phyloP scores from a whole-genome alignment of 1,140 invertebrate species.

The Drosophila obscura region DNA sequence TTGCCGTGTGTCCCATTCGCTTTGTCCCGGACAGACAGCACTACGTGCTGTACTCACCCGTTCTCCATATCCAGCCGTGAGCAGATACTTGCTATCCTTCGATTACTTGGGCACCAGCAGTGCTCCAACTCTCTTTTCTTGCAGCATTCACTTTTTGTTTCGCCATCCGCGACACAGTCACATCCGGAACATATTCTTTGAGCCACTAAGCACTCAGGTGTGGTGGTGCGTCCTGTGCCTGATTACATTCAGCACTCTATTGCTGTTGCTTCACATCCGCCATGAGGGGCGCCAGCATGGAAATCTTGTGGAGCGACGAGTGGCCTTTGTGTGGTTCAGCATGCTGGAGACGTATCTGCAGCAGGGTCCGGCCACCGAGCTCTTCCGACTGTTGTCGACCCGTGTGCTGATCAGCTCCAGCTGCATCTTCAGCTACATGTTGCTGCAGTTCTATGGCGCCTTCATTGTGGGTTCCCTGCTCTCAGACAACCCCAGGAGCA shows the following conservation, averaged over 20 bases:
- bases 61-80: slow-evolving; percentile 83
- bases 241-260: slow-evolving; percentile 45
- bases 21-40: slow-evolving; percentile 83
- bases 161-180: slow-evolving; percentile 85
- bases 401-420: slow-evolving; percentile 84
- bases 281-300: slow-evolving; percentile 26
- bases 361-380: slow-evolving; percentile 63
- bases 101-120: neutral
- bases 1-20: slow-evolving; percentile 84
- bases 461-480: slow-evolving; percentile 87
- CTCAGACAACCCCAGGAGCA: slow-evolving; percentile 85
- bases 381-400: slow-evolving; percentile 62
- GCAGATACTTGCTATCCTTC: slow-evolving; percentile 9
- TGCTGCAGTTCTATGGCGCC: slow-evolving; percentile 87
- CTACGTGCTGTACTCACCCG: slow-evolving; percentile 83
- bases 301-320: slow-evolving; percentile 13
- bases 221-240: slow-evolving; percentile 79
- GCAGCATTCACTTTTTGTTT: slow-evolving; percentile 84
- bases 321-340: slow-evolving; percentile 64
- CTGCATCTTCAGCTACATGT: slow-evolving; percentile 85
- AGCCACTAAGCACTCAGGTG: slow-evolving; percentile 83
- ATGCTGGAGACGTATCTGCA: slow-evolving; percentile 71
- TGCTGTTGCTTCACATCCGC: slow-evolving; percentile 52
- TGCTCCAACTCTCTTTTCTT: neutral
- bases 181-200: slow-evolving; percentile 84